Evolutionary conservation across 2,113 vertebrate species (phyloP).

Genomic region (Motacilla alba): DNA sequence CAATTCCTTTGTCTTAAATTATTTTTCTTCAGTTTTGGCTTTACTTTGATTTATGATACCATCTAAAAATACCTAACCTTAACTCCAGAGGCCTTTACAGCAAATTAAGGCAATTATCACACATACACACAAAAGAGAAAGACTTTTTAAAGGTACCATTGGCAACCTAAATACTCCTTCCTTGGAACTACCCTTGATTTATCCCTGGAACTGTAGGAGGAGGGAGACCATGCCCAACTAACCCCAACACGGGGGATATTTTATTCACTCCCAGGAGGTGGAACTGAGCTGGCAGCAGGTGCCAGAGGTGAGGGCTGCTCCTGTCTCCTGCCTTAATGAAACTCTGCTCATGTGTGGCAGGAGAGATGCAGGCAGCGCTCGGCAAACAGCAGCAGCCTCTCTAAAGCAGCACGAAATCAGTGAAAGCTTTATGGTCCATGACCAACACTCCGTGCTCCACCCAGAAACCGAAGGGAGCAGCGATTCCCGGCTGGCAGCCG

Average conservation of each 20-base stretch:
- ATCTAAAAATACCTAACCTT: background rate
- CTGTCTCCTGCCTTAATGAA: background rate
- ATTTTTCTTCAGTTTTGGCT: background rate
- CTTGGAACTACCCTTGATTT: background rate
- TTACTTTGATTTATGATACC: background rate
- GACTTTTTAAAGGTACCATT: background rate
- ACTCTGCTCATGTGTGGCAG: background rate
- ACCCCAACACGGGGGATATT: background rate
- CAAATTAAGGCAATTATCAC: background rate
- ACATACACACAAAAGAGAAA: background rate
- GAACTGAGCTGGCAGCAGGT: background rate
- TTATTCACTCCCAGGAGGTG: background rate
- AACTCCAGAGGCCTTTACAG: background rate
- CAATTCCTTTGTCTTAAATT: background rate
- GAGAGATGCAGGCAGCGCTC: background rate
- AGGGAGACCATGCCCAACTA: background rate
- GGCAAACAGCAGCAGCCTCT: background rate
- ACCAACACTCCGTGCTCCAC: slow-evolving; percentile 26
- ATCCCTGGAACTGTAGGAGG: background rate
- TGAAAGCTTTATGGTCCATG: slow-evolving; percentile 25
- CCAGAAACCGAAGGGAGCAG: slow-evolving; percentile 34
- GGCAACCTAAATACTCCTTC: background rate
- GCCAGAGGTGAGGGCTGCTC: background rate
- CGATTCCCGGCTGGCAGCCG: background rate
- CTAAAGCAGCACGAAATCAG: background rate